A percentile compares a stretch with the other conserved stretches of the same genome.
Evolutionary conservation across 2,113 vertebrate species (phyloP).

Genomic region (Brienomyrus longianalis): DNA sequence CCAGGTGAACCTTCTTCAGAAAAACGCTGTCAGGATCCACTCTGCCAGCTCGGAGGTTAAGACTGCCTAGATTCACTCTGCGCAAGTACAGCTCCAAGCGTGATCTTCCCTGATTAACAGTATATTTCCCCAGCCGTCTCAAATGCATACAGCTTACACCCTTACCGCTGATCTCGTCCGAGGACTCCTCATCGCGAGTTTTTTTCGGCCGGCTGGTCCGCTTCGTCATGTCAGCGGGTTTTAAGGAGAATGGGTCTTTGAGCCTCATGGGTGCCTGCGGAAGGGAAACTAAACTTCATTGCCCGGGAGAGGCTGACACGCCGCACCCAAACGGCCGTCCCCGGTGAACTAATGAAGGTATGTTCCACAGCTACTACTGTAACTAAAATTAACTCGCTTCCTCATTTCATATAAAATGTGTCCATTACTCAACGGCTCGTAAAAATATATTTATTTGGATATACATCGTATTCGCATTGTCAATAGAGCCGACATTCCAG

Average conservation of each 20-base stretch:
- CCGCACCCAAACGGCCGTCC: background rate
- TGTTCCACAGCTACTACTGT: background rate
- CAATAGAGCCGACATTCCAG: background rate
- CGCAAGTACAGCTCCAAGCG: background rate
- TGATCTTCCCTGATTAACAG: background rate
- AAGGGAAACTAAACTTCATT: constrained; percentile 17
- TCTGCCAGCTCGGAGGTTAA: background rate
- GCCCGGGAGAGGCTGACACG: background rate
- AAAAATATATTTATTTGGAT: background rate
- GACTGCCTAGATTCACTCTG: background rate
- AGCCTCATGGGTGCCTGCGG: constrained; percentile 87
- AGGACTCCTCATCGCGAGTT: constrained; percentile 88
- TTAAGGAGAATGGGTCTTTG: constrained; percentile 79
- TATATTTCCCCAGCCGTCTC: background rate
- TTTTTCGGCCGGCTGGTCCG: constrained; percentile 76
- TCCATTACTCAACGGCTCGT: background rate
- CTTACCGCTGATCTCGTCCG: constrained; percentile 89
- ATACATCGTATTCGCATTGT: background rate
- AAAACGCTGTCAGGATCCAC: background rate
- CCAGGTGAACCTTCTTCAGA: background rate
- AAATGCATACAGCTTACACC: background rate
- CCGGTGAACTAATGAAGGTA: background rate
- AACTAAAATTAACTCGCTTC: background rate
- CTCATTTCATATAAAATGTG: background rate
- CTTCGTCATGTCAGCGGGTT: constrained; percentile 79